These are phyloP conservation scores for Lophotis ruficrista DNA, from an alignment of 2,113 vertebrate species.

Conservation along the genomic window DNA sequence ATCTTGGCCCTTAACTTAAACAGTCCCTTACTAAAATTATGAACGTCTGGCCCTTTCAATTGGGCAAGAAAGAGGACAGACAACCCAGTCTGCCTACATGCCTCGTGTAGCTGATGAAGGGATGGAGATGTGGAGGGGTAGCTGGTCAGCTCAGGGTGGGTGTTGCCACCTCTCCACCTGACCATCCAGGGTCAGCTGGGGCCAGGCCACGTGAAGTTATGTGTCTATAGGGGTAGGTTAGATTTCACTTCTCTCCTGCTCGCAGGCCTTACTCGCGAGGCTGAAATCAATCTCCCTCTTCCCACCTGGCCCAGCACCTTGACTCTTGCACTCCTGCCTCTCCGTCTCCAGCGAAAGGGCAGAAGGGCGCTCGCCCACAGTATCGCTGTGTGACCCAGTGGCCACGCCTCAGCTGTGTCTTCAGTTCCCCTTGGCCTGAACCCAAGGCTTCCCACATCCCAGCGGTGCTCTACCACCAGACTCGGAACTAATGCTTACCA, in stretches of 20 bases:
- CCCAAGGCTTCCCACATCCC: not conserved
- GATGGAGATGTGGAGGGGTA: not conserved
- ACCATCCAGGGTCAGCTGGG: not conserved
- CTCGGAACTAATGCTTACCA: not conserved
- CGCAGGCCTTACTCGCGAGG: not conserved
- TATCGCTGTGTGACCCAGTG: accelerated
- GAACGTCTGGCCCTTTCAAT: not conserved
- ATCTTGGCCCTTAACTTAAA: not conserved
- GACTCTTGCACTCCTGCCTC: not conserved
- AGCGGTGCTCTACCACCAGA: not conserved
- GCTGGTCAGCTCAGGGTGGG: no score
- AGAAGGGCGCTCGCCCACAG: not conserved
- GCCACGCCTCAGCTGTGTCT: not conserved
- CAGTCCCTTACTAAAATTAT: not conserved
- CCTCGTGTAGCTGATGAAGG: not conserved
- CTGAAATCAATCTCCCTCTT: not conserved
- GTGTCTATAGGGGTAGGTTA: accelerated
- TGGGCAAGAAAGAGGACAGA: not conserved
- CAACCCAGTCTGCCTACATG: accelerated
- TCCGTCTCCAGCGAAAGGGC: not conserved
- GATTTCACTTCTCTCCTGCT: not conserved
- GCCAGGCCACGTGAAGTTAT: not conserved
- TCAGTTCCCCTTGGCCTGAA: not conserved
- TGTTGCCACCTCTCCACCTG: not conserved
- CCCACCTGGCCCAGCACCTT: not conserved